phyloP scores from a whole-genome alignment of 2,113 vertebrate genomes.

The Lophius piscatorius region DNA sequence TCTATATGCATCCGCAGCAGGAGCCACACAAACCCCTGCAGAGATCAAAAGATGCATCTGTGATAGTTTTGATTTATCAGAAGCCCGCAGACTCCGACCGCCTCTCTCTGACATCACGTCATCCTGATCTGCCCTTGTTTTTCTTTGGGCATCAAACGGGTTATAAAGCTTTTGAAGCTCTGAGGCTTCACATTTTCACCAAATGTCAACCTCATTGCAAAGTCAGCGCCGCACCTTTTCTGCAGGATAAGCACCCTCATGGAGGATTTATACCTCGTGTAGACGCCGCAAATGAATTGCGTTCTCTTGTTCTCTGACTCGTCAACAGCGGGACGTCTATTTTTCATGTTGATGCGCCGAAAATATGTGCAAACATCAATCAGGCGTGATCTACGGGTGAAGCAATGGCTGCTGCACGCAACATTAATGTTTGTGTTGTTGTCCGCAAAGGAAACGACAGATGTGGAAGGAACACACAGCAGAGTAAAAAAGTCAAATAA shows the following conservation, averaged over 20 bases:
- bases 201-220: conserved; percentile 13
- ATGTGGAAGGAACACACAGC: fast-evolving
- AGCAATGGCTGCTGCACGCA: neutral
- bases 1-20: no score
- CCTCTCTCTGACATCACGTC: no score
- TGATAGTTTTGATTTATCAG: no score
- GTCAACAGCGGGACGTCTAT: conserved; percentile 38
- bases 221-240: conserved; percentile 2
- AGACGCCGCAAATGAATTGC: conserved; percentile 37
- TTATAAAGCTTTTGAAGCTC: conserved; percentile 2
- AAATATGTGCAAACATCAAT: conserved; percentile 30
- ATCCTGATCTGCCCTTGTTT: neutral
- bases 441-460: neutral
- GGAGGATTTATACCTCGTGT: conserved; percentile 35
- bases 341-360: conserved; percentile 39
- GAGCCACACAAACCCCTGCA: conserved; percentile 4
- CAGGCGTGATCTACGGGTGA: conserved; percentile 8
- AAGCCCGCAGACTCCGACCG: no score
- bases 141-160: neutral
- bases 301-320: conserved; percentile 24
- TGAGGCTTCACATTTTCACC: conserved; percentile 16
- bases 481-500: neutral
- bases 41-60: conserved; percentile 26
- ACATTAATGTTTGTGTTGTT: neutral
- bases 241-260: conserved; percentile 21